A percentile compares a stretch with the other conserved stretches of the same genome.
Conservation (phyloP, 1,140 invertebrate species). For the Marisa cornuarietis region DNA sequence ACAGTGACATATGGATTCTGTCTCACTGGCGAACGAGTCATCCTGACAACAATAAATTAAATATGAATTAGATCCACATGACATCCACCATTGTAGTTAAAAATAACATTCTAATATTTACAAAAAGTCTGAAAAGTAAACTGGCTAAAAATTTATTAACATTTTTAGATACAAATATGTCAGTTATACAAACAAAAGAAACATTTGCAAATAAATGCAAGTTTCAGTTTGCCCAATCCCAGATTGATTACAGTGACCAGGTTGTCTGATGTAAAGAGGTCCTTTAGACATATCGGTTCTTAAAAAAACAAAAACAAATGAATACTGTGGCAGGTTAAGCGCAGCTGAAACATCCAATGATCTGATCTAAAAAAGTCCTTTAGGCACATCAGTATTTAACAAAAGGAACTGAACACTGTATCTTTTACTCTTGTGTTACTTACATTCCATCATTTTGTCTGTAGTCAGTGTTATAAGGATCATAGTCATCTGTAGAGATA, state of each 20-base stretch:
- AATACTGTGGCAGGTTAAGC: too few species aligned
- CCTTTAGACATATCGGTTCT: too few species aligned
- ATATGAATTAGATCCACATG: neutral
- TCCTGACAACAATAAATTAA: constrained; percentile 5
- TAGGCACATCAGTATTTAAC: too few species aligned
- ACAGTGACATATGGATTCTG: constrained; percentile 54
- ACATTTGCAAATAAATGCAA: too few species aligned
- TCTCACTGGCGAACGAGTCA: constrained; percentile 44
- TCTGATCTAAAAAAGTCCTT: too few species aligned
- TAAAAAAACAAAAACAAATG: too few species aligned
- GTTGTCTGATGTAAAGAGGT: too few species aligned
- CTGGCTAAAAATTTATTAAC: neutral
- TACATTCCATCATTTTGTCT: constrained; percentile 53
- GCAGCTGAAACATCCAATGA: too few species aligned
- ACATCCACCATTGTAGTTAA: neutral
- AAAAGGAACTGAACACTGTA: too few species aligned
- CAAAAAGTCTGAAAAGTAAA: neutral
- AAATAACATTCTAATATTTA: neutral
- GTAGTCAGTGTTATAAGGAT: constrained; percentile 57
- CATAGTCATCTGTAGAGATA: constrained; percentile 65
- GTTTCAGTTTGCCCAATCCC: too few species aligned
- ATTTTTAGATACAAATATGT: neutral
- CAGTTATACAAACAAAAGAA: neutral
- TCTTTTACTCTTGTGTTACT: constrained; percentile 11
- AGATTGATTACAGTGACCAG: too few species aligned